These are phyloP conservation scores for Cryptosula pallasiana DNA, from an alignment of 2,888 invertebrate genomes.

Conservation along the genomic window DNA sequence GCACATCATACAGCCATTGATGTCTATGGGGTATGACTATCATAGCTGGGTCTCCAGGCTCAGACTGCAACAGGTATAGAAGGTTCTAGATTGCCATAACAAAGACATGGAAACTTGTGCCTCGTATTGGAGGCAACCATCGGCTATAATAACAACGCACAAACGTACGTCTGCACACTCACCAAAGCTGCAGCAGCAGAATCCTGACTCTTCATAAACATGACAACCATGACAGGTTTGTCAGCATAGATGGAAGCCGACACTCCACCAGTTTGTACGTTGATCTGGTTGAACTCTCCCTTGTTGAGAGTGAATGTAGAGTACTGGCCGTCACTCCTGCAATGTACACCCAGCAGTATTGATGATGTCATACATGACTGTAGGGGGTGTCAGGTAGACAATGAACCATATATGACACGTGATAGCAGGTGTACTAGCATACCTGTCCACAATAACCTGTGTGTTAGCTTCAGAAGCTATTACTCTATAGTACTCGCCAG, in stretches of 20 bases:
- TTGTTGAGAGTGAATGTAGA: background rate
- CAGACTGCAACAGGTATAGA: background rate
- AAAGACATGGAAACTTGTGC: no score
- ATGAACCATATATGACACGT: no score
- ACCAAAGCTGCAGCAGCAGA: background rate
- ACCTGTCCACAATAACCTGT: slow-evolving; percentile 6
- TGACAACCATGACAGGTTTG: slow-evolving; percentile 21
- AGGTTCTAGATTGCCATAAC: no score
- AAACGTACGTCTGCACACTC: no score
- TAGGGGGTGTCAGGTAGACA: no score
- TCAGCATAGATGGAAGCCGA: slow-evolving; percentile 19
- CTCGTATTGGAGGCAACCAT: no score
- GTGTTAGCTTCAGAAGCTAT: slow-evolving; percentile 22
- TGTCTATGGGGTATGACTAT: slow-evolving; percentile 11
- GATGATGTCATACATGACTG: no score
- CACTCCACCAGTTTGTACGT: background rate
- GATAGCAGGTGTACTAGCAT: no score
- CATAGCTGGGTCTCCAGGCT: slow-evolving; percentile 19
- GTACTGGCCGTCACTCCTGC: slow-evolving; percentile 17
- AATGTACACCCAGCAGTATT: no score
- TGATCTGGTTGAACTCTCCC: slow-evolving; percentile 20
- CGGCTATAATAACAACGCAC: no score
- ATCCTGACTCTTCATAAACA: slow-evolving; percentile 23
- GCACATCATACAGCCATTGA: background rate
- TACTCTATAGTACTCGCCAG: slow-evolving; percentile 14